These are phyloP conservation scores for Gambusia holbrooki DNA, from an alignment of 2,113 vertebrate genomes.

Conservation along the genomic window DNA sequence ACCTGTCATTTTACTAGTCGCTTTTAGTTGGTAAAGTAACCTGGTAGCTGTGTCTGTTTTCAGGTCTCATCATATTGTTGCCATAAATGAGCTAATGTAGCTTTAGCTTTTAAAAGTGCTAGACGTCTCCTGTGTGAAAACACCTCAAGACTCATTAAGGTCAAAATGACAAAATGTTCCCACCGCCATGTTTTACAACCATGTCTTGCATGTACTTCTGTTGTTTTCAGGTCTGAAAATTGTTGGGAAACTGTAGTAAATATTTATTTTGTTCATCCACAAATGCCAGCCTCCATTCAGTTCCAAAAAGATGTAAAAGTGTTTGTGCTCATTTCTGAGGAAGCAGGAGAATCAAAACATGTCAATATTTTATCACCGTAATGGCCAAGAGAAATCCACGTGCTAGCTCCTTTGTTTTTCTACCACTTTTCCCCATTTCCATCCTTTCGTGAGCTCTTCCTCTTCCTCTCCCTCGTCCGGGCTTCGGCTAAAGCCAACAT, in stretches of 20 bases:
- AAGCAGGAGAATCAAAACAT: conserved; percentile 5
- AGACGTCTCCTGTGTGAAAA: too few species aligned
- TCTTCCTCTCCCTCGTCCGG: background rate
- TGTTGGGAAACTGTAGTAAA: background rate
- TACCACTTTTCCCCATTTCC: conserved; percentile 34
- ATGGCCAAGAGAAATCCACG: background rate
- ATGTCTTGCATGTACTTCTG: background rate
- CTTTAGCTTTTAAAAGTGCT: too few species aligned
- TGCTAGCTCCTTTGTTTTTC: conserved; percentile 14
- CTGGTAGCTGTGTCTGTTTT: too few species aligned
- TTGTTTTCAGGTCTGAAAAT: background rate
- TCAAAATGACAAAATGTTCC: background rate
- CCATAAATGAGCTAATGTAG: too few species aligned
- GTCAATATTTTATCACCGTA: conserved; percentile 8
- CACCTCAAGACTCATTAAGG: background rate
- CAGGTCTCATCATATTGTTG: too few species aligned
- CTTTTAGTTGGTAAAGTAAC: too few species aligned
- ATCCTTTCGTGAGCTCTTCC: conserved; percentile 42
- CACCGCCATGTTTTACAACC: background rate
- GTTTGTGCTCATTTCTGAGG: background rate
- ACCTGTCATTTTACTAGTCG: too few species aligned
- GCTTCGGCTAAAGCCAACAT: conserved; percentile 36
- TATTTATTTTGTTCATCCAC: background rate
- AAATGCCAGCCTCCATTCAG: background rate
- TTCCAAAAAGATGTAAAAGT: background rate